A percentile compares a stretch with the other conserved stretches of the same genome.
Evolutionary conservation across 1,140 invertebrate species (phyloP).

Genomic region (Pseudomyrmex dendroicus): DNA sequence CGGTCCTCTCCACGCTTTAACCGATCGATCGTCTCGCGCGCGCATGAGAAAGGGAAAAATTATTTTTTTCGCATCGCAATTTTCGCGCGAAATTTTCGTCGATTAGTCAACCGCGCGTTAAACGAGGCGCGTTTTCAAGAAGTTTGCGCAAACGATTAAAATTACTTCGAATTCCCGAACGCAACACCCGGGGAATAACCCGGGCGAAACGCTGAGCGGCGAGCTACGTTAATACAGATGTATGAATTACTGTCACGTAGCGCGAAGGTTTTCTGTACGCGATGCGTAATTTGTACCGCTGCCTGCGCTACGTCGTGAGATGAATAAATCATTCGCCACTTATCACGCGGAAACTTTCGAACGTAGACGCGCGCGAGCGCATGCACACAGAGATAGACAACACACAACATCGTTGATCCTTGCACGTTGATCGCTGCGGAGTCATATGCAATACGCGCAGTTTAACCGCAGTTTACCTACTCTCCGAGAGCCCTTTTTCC

Average conservation of each 20-base stretch:
- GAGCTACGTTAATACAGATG: slow-evolving; percentile 68
- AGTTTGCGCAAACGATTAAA: slow-evolving; percentile 58
- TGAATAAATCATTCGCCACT: slow-evolving; percentile 75
- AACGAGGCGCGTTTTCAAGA: slow-evolving; percentile 33
- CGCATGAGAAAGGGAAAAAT: slow-evolving; percentile 7
- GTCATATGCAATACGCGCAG: slow-evolving; percentile 55
- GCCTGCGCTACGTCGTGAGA: slow-evolving; percentile 68
- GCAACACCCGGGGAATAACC: neutral
- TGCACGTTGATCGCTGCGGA: slow-evolving; percentile 30
- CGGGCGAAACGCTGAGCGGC: neutral
- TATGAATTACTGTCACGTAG: slow-evolving; percentile 75
- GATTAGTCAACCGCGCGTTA: neutral
- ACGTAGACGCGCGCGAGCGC: slow-evolving; percentile 24
- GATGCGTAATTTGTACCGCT: slow-evolving; percentile 75
- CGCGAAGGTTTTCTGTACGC: slow-evolving; percentile 73
- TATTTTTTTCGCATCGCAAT: slow-evolving; percentile 14
- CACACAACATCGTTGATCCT: slow-evolving; percentile 17
- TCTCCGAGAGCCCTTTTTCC: slow-evolving; percentile 55
- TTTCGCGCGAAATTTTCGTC: slow-evolving; percentile 18
- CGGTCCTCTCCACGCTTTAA: no score
- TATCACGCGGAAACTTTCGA: slow-evolving; percentile 72
- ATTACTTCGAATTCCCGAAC: slow-evolving; percentile 51
- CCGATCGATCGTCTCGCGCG: no score
- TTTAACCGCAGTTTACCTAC: slow-evolving; percentile 54
- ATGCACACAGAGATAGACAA: no score